phyloP scores from a whole-genome alignment of 2,113 vertebrate species.

The Strigops habroptila region DNA sequence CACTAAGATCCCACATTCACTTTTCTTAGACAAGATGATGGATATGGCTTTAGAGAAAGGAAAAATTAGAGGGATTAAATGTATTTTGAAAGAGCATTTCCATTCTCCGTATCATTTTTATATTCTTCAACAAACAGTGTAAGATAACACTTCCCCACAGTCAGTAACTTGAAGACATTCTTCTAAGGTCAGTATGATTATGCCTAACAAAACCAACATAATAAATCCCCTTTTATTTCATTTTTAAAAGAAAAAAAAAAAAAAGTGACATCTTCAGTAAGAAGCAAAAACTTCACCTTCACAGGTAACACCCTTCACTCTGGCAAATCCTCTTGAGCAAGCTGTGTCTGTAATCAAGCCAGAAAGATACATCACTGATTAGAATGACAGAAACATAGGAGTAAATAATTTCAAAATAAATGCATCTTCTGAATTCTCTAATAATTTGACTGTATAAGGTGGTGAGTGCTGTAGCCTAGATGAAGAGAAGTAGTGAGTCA shows the following conservation, averaged over 20 bases:
- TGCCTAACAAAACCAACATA: not conserved
- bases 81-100: not conserved
- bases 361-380: not conserved
- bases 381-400: not conserved
- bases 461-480: not conserved
- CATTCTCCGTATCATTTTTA: not conserved
- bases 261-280: not conserved
- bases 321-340: constrained; percentile 77
- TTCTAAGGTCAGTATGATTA: not conserved
- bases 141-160: not conserved
- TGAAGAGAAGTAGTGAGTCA: not conserved
- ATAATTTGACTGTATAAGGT: not conserved
- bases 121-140: not conserved
- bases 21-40: not conserved
- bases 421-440: not conserved
- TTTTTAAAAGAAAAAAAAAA: not conserved
- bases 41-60: not conserved
- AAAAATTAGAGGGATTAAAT: not conserved
- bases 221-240: not conserved
- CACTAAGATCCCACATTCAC: not conserved
- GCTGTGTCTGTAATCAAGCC: constrained; percentile 64
- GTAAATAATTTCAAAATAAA: not conserved
- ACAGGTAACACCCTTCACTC: constrained; percentile 74
- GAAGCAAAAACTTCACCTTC: constrained; percentile 69
- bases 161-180: not conserved